phyloP scores from a whole-genome alignment of 2,888 invertebrate genomes.

The Epirrita christyi region DNA sequence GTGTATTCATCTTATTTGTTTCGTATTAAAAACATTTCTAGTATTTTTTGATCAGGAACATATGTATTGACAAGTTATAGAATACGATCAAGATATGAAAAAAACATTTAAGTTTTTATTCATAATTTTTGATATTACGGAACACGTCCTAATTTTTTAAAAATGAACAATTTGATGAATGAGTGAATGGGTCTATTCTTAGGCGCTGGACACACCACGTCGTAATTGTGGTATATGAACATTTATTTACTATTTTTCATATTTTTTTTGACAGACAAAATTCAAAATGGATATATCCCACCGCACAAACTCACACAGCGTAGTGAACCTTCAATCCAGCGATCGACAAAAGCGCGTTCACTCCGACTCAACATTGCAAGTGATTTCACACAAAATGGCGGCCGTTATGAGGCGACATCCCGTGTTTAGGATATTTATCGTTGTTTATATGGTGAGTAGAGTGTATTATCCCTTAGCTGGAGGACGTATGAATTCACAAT shows the following conservation, averaged over 20 bases:
- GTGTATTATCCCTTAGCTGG: not conserved
- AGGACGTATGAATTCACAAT: constrained; percentile 50
- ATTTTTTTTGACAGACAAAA: constrained; percentile 49
- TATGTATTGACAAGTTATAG: too few relatives aligned
- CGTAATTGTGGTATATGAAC: too few relatives aligned
- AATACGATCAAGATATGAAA: too few relatives aligned
- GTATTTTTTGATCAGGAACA: too few relatives aligned
- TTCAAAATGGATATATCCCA: constrained; percentile 54
- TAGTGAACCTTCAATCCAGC: constrained; percentile 60
- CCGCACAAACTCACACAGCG: constrained; percentile 58
- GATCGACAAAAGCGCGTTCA: constrained; percentile 26
- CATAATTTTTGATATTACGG: too few relatives aligned
- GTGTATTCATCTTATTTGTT: too few relatives aligned
- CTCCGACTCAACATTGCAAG: constrained; percentile 45
- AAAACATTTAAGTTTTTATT: too few relatives aligned
- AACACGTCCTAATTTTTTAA: too few relatives aligned
- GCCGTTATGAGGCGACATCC: constrained; percentile 93
- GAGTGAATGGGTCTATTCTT: too few relatives aligned
- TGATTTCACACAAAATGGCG: constrained; percentile 90
- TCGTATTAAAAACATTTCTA: too few relatives aligned
- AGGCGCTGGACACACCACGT: too few relatives aligned
- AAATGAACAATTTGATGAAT: too few relatives aligned
- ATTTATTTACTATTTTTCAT: constrained; percentile 6
- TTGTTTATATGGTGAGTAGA: constrained; percentile 90
- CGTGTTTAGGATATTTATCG: constrained; percentile 91